Conservation (phyloP, 2,888 invertebrate species). For the Physocephala rufipes region DNA sequence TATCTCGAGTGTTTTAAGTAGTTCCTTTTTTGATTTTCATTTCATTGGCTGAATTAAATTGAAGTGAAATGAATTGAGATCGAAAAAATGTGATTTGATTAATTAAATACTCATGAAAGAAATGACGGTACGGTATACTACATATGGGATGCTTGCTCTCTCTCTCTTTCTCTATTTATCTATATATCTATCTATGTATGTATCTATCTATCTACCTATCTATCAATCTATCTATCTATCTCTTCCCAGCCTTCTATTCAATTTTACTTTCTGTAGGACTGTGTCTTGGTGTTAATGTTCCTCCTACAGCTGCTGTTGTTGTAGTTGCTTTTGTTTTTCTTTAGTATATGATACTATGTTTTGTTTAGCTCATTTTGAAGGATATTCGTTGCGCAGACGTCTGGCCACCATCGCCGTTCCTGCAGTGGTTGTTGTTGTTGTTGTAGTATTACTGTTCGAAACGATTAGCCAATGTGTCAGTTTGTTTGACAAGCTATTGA, state of each 20-base stretch:
- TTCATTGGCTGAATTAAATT: background rate
- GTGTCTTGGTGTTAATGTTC: too few species aligned
- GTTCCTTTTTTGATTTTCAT: too few species aligned
- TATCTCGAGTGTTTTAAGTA: background rate
- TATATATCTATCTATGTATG: background rate
- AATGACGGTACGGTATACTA: too few species aligned
- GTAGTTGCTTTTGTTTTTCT: too few species aligned
- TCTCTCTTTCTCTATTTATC: too few species aligned
- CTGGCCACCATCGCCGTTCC: background rate
- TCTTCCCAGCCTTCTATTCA: background rate
- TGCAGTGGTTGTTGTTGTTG: slow-evolving; percentile 15
- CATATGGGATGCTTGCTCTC: too few species aligned
- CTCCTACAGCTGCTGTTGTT: background rate
- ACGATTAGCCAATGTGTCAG: slow-evolving; percentile 33
- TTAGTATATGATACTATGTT: too few species aligned
- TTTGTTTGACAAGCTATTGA: slow-evolving; percentile 32
- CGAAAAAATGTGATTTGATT: slow-evolving; percentile 27
- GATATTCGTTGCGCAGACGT: too few species aligned
- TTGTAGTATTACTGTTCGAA: too few species aligned
- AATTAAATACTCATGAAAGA: slow-evolving; percentile 40
- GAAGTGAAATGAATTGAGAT: slow-evolving; percentile 9
- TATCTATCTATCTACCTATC: background rate
- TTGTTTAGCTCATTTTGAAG: too few species aligned
- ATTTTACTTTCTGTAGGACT: too few species aligned
- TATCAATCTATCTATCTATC: background rate